Conservation (phyloP, 2,113 vertebrate genomes). For the Tichodroma muraria region DNA sequence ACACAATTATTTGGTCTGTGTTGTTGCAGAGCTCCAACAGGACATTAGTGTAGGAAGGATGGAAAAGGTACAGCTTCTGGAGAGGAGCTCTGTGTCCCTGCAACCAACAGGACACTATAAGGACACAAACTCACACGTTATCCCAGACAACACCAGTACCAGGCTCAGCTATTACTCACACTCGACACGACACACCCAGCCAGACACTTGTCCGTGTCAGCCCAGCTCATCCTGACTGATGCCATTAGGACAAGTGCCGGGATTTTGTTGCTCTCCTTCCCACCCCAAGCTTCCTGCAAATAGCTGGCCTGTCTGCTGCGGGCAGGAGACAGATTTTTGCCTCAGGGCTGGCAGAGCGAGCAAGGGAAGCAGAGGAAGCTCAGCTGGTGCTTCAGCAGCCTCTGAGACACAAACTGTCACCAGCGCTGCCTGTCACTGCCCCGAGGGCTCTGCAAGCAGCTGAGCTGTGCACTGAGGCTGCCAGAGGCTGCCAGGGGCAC, state of each 20-base stretch:
- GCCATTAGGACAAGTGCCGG: neutral
- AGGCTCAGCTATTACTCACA: neutral
- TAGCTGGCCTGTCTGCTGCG: neutral
- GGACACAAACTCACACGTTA: fast-evolving
- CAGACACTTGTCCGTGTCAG: neutral
- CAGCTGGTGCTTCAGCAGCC: neutral
- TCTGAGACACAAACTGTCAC: neutral
- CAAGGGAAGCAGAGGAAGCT: neutral
- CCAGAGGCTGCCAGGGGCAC: neutral
- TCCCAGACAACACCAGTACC: neutral
- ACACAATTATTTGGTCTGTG: conserved; percentile 73
- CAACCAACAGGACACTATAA: neutral
- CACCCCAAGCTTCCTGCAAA: neutral
- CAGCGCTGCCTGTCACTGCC: neutral
- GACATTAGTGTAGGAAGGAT: conserved; percentile 73
- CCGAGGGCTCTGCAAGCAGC: neutral
- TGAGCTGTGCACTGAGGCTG: neutral
- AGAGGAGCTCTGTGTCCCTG: neutral
- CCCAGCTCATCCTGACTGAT: neutral
- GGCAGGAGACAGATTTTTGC: neutral
- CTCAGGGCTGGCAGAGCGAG: neutral
- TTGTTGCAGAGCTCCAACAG: conserved; percentile 78
- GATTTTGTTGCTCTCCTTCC: neutral
- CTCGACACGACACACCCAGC: neutral
- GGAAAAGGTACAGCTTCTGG: conserved; percentile 81